phyloP scores from a whole-genome alignment of 2,797 vertebrate genomes.

The Bovichtus variegatus region DNA sequence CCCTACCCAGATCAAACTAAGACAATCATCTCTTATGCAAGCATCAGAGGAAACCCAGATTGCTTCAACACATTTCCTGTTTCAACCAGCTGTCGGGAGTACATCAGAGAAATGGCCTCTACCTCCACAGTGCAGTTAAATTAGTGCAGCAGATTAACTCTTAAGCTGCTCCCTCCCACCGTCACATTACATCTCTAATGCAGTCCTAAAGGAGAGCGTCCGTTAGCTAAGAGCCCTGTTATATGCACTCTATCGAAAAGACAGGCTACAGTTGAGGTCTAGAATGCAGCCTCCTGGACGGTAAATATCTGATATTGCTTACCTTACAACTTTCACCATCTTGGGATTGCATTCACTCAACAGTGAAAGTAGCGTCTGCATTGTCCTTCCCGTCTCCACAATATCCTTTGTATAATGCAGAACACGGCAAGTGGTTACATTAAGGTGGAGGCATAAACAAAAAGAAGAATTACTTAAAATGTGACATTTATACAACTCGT shows the following conservation, averaged over 20 bases:
- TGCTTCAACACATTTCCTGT: constrained; percentile 20
- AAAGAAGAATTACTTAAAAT: constrained; percentile 2
- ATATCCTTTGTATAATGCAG: constrained; percentile 82
- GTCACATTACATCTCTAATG: constrained; percentile 70
- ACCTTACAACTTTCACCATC: constrained; percentile 92
- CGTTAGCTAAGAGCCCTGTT: constrained; percentile 71
- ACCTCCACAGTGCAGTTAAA: constrained; percentile 58
- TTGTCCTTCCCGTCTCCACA: constrained; percentile 90
- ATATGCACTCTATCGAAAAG: constrained; percentile 13
- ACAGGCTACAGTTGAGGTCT: constrained; percentile 27
- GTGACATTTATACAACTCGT: background rate
- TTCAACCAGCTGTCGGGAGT: constrained; percentile 32
- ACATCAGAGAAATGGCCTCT: constrained; percentile 40
- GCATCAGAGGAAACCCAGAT: constrained; percentile 23
- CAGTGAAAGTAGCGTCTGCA: constrained; percentile 87
- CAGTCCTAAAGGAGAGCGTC: constrained; percentile 58
- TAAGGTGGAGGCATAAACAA: background rate
- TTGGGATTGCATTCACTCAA: constrained; percentile 86
- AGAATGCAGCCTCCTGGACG: constrained; percentile 19
- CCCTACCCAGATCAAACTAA: background rate
- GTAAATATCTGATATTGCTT: constrained; percentile 36
- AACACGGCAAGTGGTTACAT: constrained; percentile 7
- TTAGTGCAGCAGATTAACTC: constrained; percentile 75
- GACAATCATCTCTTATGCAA: constrained; percentile 10
- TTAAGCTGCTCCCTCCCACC: constrained; percentile 74